Conservation (phyloP, 2,113 vertebrate genomes). For the Otocyon megalotis region DNA sequence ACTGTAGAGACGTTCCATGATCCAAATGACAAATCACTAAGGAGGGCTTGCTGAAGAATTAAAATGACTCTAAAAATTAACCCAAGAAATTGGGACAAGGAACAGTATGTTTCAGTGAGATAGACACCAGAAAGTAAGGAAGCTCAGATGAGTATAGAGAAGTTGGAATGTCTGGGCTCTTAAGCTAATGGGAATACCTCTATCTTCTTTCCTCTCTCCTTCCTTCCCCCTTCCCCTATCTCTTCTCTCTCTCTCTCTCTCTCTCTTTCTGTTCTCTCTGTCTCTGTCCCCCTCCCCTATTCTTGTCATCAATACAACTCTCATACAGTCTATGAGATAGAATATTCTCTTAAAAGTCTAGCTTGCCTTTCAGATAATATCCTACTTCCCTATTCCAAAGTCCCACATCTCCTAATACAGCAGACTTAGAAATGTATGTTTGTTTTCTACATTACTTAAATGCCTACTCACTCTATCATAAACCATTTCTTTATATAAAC, state of each 20-base stretch:
- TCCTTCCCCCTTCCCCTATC: neutral
- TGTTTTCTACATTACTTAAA: neutral
- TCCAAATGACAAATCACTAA: neutral
- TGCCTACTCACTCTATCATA: neutral
- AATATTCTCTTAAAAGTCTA: neutral
- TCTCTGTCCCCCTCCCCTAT: neutral
- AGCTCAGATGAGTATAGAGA: neutral
- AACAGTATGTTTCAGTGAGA: neutral
- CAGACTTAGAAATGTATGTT: neutral
- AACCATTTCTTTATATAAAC: neutral
- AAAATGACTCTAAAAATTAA: neutral
- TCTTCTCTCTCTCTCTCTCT: neutral
- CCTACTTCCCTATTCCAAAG: neutral
- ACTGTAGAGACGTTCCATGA: neutral
- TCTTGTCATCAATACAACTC: neutral
- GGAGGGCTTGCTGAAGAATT: neutral
- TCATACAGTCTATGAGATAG: neutral
- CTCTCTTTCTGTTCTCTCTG: neutral
- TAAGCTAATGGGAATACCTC: accelerated
- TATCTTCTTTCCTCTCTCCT: accelerated
- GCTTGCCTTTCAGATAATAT: neutral
- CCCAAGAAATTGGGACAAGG: neutral
- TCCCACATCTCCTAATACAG: neutral
- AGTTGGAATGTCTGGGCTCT: neutral
- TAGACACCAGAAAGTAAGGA: neutral